Evolutionary conservation across 2,113 vertebrate species (phyloP), one percentile per base, ranked within the genome.

Genomic region (Hyla sarda): DNA sequence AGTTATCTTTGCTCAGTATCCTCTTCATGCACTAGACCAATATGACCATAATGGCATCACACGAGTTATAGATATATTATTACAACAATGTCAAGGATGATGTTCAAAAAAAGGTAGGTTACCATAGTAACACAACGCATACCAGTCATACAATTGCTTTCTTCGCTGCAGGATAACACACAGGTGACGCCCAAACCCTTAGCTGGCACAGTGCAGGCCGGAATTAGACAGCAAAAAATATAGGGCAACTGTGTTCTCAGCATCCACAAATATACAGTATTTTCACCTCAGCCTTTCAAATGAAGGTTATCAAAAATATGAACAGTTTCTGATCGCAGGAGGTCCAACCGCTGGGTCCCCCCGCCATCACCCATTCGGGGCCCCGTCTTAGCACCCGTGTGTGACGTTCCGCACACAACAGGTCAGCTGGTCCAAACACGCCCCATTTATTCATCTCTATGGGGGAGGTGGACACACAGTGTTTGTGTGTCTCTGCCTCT

Each of bases 111-210:
- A 76, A 80, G 37, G 78, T 81, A 62, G 8, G 56, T 65, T 62
- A 6, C 78, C 78, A 81, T 81, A 23, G 78, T 12, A 65, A 81
- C 78, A 65, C 56, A 47, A 81, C 30, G 78, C 78, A 45, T 47
- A 81, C 28, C 78, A 65, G 56, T 81, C 47, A 65, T 81, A 81
- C 78, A 81, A 81, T 81, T 81, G 78, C 78, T 81, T 81, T 81
- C 56, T 81, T 81, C 78, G n/a, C 56, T 25, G 78, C 58, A 65
- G 78, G 78, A 81, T 45, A 45, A 81, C 78, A 65, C 78, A 47
- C 78, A 81, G 78, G 78, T 81, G 78, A 81, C 37, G 56, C 78
- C 78, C 78, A 81, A 62, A 47, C 37, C 34, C 37, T 47, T 23
- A 19, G 56, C 56, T 12, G 56, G 21, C 56, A 47, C 56, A 62